Base-by-base conservation (phyloP, 2,113 vertebrate species). In the Gallinago media region DNA sequence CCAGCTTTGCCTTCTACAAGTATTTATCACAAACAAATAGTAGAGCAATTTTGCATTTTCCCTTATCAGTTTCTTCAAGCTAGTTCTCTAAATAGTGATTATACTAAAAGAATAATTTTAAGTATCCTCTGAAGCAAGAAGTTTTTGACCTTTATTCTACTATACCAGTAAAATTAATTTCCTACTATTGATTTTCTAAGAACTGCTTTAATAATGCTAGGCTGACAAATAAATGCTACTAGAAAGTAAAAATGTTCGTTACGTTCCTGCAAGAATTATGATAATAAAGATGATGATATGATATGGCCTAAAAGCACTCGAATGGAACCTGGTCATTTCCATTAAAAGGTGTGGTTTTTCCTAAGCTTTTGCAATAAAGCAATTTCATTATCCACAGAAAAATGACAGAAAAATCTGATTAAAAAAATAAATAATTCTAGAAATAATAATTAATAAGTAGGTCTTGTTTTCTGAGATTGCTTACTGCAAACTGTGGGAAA, bases 31-130 rank as follows among this genome's bases (percentile, higher is more conserved):
- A 38, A 81, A 36, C 10, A 17, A 76, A 23, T 14, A 40, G 55
- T 3, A 73, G 5, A 85, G 40, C 36, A 91, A 66, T 77, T 75
- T 42, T 58, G 0, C 23, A 22, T 80, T 92, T 89, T 86, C 23
- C 36, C 23, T 74, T 88, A 86, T 55, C 25, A 58, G 7, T 72
- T 92, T 89, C 70, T 89, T 95, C 72, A 85, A 71, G 27, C 25
- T 92, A 78, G 34, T 85, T 97, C 54, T 81, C 23, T 31, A 95
- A 96, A 89, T 61, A 90, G 20, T 42, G 58, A 87, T 93, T 93
- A 75, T 59, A 95, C 91, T 52, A 91, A 95, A 94, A 94, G 19
- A 87, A 94, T 89, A 88, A 81, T 94, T 96, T 92, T 47, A 71
- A 85, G 54, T 82, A 87, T 42, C 29, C 26, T 90, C 54, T 86